A percentile compares a stretch with the other conserved stretches of the same genome.
These are phyloP conservation scores for Steinernema feltiae DNA, from an alignment of 1,140 invertebrate species.

Conservation along the genomic window DNA sequence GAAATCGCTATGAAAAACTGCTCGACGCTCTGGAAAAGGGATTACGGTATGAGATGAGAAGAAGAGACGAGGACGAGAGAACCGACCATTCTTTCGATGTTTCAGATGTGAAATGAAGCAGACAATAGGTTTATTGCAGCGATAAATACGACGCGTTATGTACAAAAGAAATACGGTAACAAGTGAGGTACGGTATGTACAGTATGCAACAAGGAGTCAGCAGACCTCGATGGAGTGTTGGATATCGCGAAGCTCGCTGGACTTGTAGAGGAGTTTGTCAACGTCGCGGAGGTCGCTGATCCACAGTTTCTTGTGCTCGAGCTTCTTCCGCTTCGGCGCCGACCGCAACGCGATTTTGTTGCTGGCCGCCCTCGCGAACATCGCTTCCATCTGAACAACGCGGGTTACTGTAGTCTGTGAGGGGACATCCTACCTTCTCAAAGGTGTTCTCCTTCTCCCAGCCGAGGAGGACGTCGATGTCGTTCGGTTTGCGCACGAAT, in stretches of 20 bases:
- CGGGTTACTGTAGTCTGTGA: neutral
- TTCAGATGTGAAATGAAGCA: neutral
- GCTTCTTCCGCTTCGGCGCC: constrained; percentile 16
- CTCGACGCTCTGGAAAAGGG: too few species aligned
- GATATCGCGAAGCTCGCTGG: constrained; percentile 32
- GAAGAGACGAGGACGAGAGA: neutral
- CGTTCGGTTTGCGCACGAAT: constrained; percentile 17
- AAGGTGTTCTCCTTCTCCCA: constrained; percentile 26
- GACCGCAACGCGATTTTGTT: neutral
- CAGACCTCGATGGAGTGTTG: constrained; percentile 19
- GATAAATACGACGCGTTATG: neutral
- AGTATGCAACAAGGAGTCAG: neutral
- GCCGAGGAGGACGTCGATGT: constrained; percentile 31
- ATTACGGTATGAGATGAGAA: too few species aligned
- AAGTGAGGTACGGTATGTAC: neutral
- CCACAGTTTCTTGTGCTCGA: constrained; percentile 22
- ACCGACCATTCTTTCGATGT: neutral
- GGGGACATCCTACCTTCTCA: constrained; percentile 23
- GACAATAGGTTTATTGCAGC: neutral
- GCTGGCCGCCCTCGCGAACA: constrained; percentile 16
- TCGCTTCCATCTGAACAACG: constrained; percentile 26
- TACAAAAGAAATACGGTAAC: neutral
- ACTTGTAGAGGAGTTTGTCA: constrained; percentile 39
- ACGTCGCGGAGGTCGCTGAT: constrained; percentile 38
- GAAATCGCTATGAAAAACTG: neutral